These are phyloP conservation scores for Coenobita brevimanus DNA, from an alignment of 1,140 invertebrate genomes.

Conservation along the genomic window DNA sequence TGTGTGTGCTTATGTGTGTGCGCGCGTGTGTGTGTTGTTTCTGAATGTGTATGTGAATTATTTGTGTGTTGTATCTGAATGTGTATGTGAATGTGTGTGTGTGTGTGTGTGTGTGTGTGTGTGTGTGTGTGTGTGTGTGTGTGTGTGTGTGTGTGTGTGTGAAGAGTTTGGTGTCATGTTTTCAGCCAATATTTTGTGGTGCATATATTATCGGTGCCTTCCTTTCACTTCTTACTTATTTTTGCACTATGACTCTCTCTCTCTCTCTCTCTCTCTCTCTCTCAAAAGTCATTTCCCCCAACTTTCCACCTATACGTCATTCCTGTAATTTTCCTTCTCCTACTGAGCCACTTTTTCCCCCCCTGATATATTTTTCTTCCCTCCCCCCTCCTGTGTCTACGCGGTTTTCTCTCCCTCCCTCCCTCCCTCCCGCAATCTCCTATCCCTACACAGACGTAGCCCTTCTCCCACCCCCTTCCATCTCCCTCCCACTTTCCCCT, in stretches of 20 bases:
- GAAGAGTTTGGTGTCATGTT: neutral
- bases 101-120: slow-evolving; percentile 10
- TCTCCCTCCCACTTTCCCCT: neutral
- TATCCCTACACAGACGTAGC: neutral
- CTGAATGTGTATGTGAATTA: neutral
- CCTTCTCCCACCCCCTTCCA: too few species aligned
- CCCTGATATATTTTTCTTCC: neutral
- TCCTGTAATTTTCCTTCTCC: neutral
- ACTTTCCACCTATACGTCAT: neutral
- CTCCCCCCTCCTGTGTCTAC: neutral
- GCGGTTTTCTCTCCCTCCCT: neutral
- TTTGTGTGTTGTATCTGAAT: neutral
- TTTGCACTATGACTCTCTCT: neutral
- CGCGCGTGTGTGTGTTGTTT: neutral
- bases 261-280: neutral
- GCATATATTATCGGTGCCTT: neutral
- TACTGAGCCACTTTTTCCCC: neutral
- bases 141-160: neutral
- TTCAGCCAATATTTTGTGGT: neutral
- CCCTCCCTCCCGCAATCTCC: neutral
- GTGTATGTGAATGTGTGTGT: neutral
- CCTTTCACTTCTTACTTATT: neutral
- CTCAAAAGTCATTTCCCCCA: neutral
- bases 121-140: neutral
- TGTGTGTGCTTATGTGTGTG: slow-evolving; percentile 9